Evolutionary conservation across 2,888 invertebrate species (phyloP), one percentile per base, ranked within the genome.

Genomic region (Trichopoda pennipes): DNA sequence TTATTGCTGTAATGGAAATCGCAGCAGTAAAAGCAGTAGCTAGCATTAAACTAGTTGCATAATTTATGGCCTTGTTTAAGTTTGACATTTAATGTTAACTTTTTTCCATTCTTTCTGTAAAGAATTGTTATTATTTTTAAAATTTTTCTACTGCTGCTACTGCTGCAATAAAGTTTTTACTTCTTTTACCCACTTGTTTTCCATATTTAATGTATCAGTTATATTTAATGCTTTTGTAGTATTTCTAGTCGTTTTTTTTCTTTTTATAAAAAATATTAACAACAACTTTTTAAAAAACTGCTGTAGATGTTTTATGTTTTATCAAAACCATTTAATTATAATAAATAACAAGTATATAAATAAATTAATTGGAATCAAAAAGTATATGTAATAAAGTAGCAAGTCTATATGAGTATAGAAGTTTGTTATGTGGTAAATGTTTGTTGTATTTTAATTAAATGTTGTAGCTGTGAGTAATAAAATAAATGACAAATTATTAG

Each of bases 21-120:
- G 7, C 32, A 35, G 16, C 38, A 28, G 44, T 38, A 17, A 10
- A 61, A 49, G 35, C 12, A 38, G 17, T n/a, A n/a, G 61, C 55
- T 66, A 23, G 38, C 42, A 60, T 49, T 72, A 72, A 68, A 47
- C 53, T 21, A 72, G 66, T 76, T 79, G 82, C 79, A 82, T 79
- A 82, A 82, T 79, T 82, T 82, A 82, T 76, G 75, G 79, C 60
- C 72, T 79, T 79, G 79, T 76, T 75, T 51, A 70, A 69, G 49
- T 82, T 75, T 82, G 79, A 82, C 82, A 79, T 79, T 82, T 76
- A 72, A 79, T 55, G 64, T 47, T 66, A 64, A 70, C 78, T 78
- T 72, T 51, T 70, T 75, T 58, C 47, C 14, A 35, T 74, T 60
- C 53, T 42, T 42, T 55, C 14, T 44, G 21, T 47, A 56, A 10